A percentile compares a stretch with the other conserved stretches of the same genome.
phyloP scores from a whole-genome alignment of 2,797 vertebrate genomes.

The Takifugu rubripes region DNA sequence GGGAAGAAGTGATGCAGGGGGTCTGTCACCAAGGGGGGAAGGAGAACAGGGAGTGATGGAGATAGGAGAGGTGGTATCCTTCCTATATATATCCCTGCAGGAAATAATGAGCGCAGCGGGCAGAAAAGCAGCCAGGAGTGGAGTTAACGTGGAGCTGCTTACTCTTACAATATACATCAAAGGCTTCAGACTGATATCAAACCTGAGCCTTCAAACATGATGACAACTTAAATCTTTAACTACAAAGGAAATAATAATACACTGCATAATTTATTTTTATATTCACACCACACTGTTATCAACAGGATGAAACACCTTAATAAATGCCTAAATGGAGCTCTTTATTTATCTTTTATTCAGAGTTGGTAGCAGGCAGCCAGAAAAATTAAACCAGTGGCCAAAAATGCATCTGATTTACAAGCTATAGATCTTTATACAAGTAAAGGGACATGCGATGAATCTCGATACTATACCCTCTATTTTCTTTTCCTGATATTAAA shows the following conservation, averaged over 20 bases:
- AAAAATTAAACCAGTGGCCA: too few species aligned
- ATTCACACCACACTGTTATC: constrained; percentile 11
- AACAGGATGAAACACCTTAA: not conserved
- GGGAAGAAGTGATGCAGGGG: constrained; percentile 47
- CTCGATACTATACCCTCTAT: too few species aligned
- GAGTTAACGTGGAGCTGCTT: constrained; percentile 49
- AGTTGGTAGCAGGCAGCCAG: too few species aligned
- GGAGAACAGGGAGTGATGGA: constrained; percentile 18
- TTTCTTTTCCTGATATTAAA: too few species aligned
- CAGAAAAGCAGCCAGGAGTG: constrained; percentile 42
- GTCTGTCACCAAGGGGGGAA: constrained; percentile 41
- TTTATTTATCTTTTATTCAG: not conserved
- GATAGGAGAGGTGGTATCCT: constrained; percentile 1
- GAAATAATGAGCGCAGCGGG: constrained; percentile 52
- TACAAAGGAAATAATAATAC: constrained; percentile 36
- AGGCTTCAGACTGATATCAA: constrained; percentile 34
- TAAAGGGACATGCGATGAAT: too few species aligned
- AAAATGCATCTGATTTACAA: too few species aligned
- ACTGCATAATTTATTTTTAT: constrained; percentile 25
- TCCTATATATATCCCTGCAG: constrained; percentile 22
- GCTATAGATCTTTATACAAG: too few species aligned
- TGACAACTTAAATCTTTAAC: constrained; percentile 28
- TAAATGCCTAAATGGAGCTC: not conserved
- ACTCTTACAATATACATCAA: constrained; percentile 67
- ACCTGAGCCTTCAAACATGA: constrained; percentile 39